Evolutionary conservation across 2,888 invertebrate species (phyloP).

Genomic region (Cephonodes hylas): DNA sequence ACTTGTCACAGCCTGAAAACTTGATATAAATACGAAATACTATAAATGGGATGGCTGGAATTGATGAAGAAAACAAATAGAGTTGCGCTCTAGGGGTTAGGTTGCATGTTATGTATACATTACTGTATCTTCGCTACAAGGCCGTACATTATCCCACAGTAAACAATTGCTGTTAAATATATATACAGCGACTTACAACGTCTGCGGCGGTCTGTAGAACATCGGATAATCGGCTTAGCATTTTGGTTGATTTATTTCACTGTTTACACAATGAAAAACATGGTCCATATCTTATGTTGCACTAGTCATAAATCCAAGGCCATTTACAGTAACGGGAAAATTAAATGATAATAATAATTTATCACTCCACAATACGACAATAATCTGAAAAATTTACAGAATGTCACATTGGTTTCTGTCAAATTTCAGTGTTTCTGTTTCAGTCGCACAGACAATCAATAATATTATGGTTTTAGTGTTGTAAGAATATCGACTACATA

Average conservation of each 20-base stretch:
- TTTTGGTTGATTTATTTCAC: constrained; percentile 36
- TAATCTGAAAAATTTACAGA: background rate
- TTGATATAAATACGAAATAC: too few relatives aligned
- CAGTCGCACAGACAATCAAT: background rate
- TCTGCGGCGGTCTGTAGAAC: constrained; percentile 79
- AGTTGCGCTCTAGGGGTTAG: too few relatives aligned
- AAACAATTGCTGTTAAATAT: background rate
- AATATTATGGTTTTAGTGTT: background rate
- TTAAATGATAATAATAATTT: background rate
- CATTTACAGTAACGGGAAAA: constrained; percentile 6
- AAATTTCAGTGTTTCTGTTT: background rate
- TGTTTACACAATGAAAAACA: background rate
- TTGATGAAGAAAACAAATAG: too few relatives aligned
- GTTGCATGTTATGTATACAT: background rate
- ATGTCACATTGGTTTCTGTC: background rate
- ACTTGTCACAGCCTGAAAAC: too few relatives aligned
- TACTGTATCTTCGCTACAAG: background rate
- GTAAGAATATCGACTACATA: too few relatives aligned
- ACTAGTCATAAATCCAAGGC: constrained; percentile 10
- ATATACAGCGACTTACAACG: constrained; percentile 63
- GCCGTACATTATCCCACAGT: background rate
- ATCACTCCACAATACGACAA: background rate
- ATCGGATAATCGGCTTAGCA: constrained; percentile 80
- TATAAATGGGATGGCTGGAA: too few relatives aligned
- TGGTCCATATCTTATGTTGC: constrained; percentile 1